These are phyloP conservation scores for Zaprionus gabonicus DNA, from an alignment of 1,140 invertebrate species.

Conservation along the genomic window DNA sequence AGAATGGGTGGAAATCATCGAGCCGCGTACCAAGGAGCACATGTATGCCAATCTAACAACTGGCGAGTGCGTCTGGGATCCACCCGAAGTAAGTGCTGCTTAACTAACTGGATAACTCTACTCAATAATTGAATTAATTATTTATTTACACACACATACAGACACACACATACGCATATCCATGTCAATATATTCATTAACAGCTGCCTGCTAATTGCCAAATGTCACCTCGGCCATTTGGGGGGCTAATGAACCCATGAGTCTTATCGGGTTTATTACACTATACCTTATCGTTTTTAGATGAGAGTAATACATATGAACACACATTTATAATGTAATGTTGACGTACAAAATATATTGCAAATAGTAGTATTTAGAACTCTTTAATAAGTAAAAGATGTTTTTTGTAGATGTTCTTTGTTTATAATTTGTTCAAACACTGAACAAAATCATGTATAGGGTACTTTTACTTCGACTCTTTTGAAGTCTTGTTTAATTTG, in stretches of 20 bases:
- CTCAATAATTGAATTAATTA: constrained; percentile 35
- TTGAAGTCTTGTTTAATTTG: not conserved
- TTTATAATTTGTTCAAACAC: not conserved
- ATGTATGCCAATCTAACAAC: constrained; percentile 99
- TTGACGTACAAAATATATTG: too few relatives aligned
- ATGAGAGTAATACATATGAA: too few relatives aligned
- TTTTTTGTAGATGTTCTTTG: not conserved
- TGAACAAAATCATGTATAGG: not conserved
- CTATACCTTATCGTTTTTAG: not conserved
- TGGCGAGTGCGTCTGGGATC: constrained; percentile 99
- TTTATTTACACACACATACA: constrained; percentile 12
- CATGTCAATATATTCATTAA: constrained; percentile 12
- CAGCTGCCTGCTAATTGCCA: constrained; percentile 36
- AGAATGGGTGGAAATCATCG: constrained; percentile 99
- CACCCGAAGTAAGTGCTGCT: constrained; percentile 88
- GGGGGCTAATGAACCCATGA: constrained; percentile 36
- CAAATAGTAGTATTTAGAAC: too few relatives aligned
- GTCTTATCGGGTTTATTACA: constrained; percentile 18
- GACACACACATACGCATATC: not conserved
- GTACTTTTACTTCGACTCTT: constrained; percentile 9
- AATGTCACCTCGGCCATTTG: constrained; percentile 18
- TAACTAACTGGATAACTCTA: constrained; percentile 4
- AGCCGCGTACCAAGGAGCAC: constrained; percentile 98
- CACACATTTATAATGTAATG: too few relatives aligned
- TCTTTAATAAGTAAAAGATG: not conserved